These are phyloP conservation scores for Linnaemya vulpina DNA, from an alignment of 2,888 invertebrate species.

Conservation along the genomic window DNA sequence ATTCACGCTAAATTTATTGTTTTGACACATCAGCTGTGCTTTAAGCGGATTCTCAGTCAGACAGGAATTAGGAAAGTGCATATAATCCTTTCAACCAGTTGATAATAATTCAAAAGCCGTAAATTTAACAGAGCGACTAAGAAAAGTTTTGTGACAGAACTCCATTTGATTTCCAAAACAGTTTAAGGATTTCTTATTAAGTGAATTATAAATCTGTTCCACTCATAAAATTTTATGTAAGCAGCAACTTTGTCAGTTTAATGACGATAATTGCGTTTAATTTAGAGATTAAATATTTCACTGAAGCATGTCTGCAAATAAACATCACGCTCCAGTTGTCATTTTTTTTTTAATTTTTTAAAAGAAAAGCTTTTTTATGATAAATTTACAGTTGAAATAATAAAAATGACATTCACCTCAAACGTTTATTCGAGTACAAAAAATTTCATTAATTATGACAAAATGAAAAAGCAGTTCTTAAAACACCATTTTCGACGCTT, in stretches of 20 bases:
- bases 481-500: too few relatives aligned
- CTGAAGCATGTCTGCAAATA: slow-evolving; percentile 28
- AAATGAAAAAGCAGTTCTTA: too few relatives aligned
- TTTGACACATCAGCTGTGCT: too few relatives aligned
- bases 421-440: neutral
- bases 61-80: too few relatives aligned
- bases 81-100: too few relatives aligned
- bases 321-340: slow-evolving; percentile 51
- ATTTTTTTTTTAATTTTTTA: slow-evolving; percentile 1
- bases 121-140: too few relatives aligned
- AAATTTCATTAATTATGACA: too few relatives aligned
- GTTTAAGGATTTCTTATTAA: slow-evolving; percentile 1
- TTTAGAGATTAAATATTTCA: slow-evolving; percentile 40
- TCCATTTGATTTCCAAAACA: neutral
- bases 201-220: neutral
- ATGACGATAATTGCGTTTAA: slow-evolving; percentile 26
- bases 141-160: neutral
- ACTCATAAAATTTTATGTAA: neutral
- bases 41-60: too few relatives aligned
- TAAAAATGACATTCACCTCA: slow-evolving; percentile 28
- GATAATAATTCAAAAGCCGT: too few relatives aligned
- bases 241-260: neutral
- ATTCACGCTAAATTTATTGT: too few relatives aligned
- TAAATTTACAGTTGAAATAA: neutral
- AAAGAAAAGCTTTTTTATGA: neutral